Base-by-base conservation (phyloP, 2,113 vertebrate genomes). In the Falcunculus frontatus region DNA sequence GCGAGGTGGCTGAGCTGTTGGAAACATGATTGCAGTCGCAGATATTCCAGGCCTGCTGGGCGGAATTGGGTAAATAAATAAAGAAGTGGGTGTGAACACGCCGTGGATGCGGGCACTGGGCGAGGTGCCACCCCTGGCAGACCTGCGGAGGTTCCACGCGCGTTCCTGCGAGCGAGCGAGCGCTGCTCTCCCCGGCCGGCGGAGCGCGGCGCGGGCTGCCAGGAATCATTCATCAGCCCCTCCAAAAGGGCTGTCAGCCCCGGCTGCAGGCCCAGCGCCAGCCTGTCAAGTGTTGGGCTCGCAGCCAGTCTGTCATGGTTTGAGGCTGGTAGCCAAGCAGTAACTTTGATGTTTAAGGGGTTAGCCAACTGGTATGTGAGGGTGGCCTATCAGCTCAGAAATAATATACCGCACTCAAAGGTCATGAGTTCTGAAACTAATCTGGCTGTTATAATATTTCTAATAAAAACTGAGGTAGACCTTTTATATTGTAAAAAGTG, bases 251-350 rank as follows among this genome's bases (percentile, higher is more conserved):
- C 98, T 98, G 98, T 99, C 99, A 98, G 97, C 98, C 98, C 69
- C 79, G 98, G 97, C 98, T 97, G 96, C 89, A 95, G 98, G 98
- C 98, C 98, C 96, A 21, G 94, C 96, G 98, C 99, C 99, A 99
- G 98, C 97, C 98, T 98, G 98, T 99, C 97, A 98, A 98, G 98
- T 97, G 98, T 96, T 97, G 98, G 99, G 99, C 98, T 97, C 76
- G 92, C 97, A 96, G 98, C 99, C 99, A 99, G 98, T 96, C 98
- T 99, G 98, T 99, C 99, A 99, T 98, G 98, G 98, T 97, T 98
- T 98, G 98, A 95, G 99, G 99, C 98, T 97, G 91, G 94, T 96
- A 96, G 98, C 99, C 99, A 99, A 98, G 97, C 98, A 98, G 98
- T 98, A 98, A 98, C 98, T 99, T 99, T 99, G 98, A 99, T 98